Percentiles rank a stretch among this genome's conserved stretches.
Evolutionary conservation across 2,888 invertebrate species (phyloP).

Genomic region (Vanessa cardui): DNA sequence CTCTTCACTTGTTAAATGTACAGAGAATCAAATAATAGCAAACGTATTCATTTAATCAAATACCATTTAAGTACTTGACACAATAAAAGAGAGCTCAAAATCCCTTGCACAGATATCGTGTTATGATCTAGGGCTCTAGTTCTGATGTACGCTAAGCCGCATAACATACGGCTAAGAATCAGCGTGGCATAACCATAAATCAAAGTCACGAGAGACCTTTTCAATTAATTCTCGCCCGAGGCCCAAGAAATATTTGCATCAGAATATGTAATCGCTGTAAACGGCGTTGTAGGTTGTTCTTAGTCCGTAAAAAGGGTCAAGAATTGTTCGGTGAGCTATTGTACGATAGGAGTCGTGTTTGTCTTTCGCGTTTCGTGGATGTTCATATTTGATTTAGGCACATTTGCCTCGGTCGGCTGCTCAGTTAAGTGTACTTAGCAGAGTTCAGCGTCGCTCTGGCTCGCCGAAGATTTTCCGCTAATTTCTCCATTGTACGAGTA

Average conservation of each 20-base stretch:
- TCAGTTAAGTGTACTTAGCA: slow-evolving; percentile 45
- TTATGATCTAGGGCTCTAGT: slow-evolving; percentile 25
- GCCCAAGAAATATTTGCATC: slow-evolving; percentile 55
- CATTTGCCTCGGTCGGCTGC: slow-evolving; percentile 27
- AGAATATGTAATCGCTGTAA: slow-evolving; percentile 52
- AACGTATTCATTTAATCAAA: not conserved
- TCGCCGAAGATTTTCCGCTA: slow-evolving; percentile 59
- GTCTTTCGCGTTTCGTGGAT: slow-evolving; percentile 54
- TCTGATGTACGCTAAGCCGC: slow-evolving; percentile 17
- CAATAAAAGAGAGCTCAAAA: slow-evolving; percentile 21
- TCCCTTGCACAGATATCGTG: slow-evolving; percentile 17
- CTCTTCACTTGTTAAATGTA: slow-evolving; percentile 16
- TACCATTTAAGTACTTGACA: slow-evolving; percentile 18
- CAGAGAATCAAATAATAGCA: not conserved
- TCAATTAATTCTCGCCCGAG: slow-evolving; percentile 57
- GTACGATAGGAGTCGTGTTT: slow-evolving; percentile 65
- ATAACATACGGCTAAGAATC: slow-evolving; percentile 30
- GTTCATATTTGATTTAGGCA: slow-evolving; percentile 40
- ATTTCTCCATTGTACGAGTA: slow-evolving; percentile 50
- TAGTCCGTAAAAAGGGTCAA: slow-evolving; percentile 55
- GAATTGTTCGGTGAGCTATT: slow-evolving; percentile 57
- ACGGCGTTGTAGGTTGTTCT: slow-evolving; percentile 48
- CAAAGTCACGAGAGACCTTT: slow-evolving; percentile 55
- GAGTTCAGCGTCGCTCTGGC: slow-evolving; percentile 45
- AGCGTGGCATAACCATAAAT: slow-evolving; percentile 47